A percentile compares a stretch with the other conserved stretches of the same genome.
Evolutionary conservation across 2,888 invertebrate genomes (phyloP).

Genomic region (Meteorus cinctellus): DNA sequence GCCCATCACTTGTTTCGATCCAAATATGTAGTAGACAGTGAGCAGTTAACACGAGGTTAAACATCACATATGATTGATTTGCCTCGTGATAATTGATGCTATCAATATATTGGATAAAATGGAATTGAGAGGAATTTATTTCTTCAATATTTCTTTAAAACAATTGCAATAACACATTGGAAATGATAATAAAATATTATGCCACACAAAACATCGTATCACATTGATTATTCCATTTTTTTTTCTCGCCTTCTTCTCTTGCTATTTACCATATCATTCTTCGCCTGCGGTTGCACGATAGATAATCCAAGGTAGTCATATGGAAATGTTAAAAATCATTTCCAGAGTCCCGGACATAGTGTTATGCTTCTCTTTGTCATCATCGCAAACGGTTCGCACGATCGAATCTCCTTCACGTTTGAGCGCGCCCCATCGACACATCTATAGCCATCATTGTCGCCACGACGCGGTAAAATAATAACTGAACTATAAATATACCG

Average conservation of each 20-base stretch:
- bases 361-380: constrained; percentile 1
- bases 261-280: neutral
- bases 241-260: neutral
- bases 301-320: constrained; percentile 63
- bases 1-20: too few species aligned
- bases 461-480: constrained; percentile 1
- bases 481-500: constrained; percentile 17
- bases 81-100: neutral
- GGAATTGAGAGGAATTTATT: neutral
- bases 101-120: constrained; percentile 7
- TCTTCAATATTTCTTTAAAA: neutral
- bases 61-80: constrained; percentile 17
- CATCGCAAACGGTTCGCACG: constrained; percentile 32
- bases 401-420: constrained; percentile 35
- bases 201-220: neutral
- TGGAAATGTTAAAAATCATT: constrained; percentile 70
- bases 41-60: constrained; percentile 8
- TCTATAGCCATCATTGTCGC: neutral
- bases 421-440: constrained; percentile 35
- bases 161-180: neutral
- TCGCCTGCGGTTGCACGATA: neutral
- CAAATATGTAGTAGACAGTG: too few species aligned
- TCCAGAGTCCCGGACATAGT: constrained; percentile 46
- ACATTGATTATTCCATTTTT: neutral
- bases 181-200: constrained; percentile 18